Percentiles rank a stretch among this genome's conserved stretches.
These are phyloP conservation scores for Tetragonula clypearis DNA, from an alignment of 1,140 invertebrate species.

Conservation along the genomic window DNA sequence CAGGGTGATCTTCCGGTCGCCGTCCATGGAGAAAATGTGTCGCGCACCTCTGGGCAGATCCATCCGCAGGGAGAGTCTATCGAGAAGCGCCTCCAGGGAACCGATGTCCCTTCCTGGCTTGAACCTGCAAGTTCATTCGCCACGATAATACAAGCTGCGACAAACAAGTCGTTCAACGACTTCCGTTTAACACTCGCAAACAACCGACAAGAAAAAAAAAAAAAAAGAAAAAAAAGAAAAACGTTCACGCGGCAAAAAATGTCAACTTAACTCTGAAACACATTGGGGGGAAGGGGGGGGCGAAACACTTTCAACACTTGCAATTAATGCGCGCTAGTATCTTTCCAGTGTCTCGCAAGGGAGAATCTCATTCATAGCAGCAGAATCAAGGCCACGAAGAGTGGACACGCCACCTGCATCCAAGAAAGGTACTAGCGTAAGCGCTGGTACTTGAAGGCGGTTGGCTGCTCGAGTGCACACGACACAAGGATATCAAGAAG, in stretches of 20 bases:
- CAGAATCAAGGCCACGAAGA: constrained; percentile 37
- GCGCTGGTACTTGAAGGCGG: not conserved
- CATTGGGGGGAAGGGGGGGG: not conserved
- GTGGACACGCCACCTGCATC: constrained; percentile 46
- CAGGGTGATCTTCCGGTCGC: constrained; percentile 90
- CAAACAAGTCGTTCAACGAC: no score
- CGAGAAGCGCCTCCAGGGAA: constrained; percentile 92
- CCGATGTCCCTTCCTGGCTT: constrained; percentile 93
- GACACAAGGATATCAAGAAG: not conserved
- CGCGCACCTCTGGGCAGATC: constrained; percentile 92
- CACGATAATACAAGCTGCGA: not conserved
- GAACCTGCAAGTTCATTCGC: constrained; percentile 81
- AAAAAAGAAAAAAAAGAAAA: no score
- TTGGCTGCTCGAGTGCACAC: no score
- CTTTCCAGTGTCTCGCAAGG: constrained; percentile 10
- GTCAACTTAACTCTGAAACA: not conserved
- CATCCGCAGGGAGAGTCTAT: constrained; percentile 91
- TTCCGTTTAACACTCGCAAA: no score
- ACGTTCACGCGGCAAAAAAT: not conserved
- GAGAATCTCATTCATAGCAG: constrained; percentile 44
- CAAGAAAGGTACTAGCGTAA: constrained; percentile 11
- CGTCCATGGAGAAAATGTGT: constrained; percentile 95
- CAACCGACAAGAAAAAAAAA: no score
- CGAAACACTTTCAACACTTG: no score
- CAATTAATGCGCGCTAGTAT: not conserved